Conservation (phyloP, 2,888 invertebrate genomes). For the Melipona beecheii region DNA sequence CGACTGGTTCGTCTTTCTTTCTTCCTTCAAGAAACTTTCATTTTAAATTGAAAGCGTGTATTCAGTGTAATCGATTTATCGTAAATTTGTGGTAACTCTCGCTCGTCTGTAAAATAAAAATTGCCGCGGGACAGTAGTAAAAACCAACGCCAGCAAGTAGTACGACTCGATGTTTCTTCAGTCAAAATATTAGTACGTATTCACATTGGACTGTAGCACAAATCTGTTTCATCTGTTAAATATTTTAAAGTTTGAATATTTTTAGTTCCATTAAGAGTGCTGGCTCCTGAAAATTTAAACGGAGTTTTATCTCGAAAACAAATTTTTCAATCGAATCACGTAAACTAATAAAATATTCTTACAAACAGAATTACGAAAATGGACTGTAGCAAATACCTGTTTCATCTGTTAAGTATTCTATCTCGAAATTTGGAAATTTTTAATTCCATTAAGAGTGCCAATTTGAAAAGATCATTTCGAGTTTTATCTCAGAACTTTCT, state of each 20-base stretch:
- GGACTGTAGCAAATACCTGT: no score
- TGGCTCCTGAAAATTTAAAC: neutral
- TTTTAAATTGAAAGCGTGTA: neutral
- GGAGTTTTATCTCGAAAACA: no score
- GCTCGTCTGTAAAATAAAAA: neutral
- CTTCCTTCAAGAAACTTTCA: neutral
- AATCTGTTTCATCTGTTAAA: no score
- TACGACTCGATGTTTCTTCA: slow-evolving; percentile 16
- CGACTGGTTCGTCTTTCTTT: neutral
- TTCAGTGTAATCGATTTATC: neutral
- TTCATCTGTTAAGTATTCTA: no score
- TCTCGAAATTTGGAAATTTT: no score
- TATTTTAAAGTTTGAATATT: no score
- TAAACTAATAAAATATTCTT: no score
- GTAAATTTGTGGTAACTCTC: neutral
- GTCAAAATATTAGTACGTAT: neutral
- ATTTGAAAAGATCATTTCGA: no score
- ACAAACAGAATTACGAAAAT: no score
- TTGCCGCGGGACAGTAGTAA: neutral
- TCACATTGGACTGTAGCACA: no score
- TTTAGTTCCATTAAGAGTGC: neutral
- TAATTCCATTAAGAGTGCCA: no score
- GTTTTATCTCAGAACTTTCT: neutral
- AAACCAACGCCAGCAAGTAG: slow-evolving; percentile 2
- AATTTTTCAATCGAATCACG: no score